A percentile compares a stretch with the other conserved stretches of the same genome.
Evolutionary conservation across 2,113 vertebrate genomes (phyloP).

Genomic region (Urocitellus parryii): DNA sequence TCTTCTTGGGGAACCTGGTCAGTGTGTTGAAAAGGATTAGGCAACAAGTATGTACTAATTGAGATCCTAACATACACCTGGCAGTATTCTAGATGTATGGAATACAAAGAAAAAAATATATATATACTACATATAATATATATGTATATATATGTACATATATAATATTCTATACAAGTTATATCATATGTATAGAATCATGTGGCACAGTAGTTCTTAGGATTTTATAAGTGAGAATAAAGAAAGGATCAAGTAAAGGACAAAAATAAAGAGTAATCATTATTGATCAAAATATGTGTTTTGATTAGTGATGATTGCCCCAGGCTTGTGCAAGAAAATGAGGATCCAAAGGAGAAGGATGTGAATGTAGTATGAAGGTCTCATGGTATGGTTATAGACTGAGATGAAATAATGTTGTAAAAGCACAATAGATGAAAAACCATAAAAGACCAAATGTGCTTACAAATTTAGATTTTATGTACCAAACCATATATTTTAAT

Average conservation of each 20-base stretch:
- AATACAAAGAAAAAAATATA: background rate
- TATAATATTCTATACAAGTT: too few relatives aligned
- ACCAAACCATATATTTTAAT: background rate
- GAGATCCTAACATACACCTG: background rate
- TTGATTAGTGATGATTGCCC: background rate
- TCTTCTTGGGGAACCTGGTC: background rate
- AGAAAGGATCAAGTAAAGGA: background rate
- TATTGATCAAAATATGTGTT: background rate
- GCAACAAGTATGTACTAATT: background rate
- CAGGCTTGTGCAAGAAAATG: background rate
- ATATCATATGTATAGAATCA: background rate
- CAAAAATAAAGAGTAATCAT: background rate
- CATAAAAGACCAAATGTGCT: background rate
- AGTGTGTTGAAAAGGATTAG: background rate
- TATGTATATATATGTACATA: too few relatives aligned
- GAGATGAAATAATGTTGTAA: background rate
- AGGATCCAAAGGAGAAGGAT: background rate
- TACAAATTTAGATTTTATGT: background rate
- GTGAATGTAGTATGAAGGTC: background rate
- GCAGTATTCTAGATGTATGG: background rate
- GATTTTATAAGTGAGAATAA: background rate
- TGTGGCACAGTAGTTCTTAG: background rate
- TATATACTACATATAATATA: too few relatives aligned
- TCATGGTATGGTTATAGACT: background rate
- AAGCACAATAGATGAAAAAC: background rate